Evolutionary conservation across 2,888 invertebrate species (phyloP).

Genomic region (Cyclophora punctaria): DNA sequence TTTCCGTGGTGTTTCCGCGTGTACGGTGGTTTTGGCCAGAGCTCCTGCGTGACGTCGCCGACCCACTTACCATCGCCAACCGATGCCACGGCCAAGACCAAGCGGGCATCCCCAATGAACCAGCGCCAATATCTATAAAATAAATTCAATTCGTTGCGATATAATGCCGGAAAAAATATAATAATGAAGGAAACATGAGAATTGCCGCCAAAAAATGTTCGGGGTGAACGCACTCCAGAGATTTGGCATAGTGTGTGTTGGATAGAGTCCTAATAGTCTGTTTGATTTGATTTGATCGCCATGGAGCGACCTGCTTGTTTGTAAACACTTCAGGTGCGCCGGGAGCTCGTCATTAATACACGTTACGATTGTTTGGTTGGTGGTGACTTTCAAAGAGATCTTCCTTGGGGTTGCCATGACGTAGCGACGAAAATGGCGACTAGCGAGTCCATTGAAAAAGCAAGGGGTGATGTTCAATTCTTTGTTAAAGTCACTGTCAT

Average conservation of each 20-base stretch:
- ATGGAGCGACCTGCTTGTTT: constrained; percentile 21
- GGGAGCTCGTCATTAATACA: too few species aligned
- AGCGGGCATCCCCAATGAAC: constrained; percentile 70
- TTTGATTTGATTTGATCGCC: constrained; percentile 50
- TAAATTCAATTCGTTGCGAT: constrained; percentile 59
- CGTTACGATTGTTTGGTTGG: too few species aligned
- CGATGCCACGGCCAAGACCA: constrained; percentile 73
- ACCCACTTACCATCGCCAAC: constrained; percentile 72
- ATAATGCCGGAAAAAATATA: constrained; percentile 57
- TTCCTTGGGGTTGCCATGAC: too few species aligned
- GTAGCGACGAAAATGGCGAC: too few species aligned
- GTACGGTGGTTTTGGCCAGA: constrained; percentile 68
- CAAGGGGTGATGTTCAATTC: too few species aligned
- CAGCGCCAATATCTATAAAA: constrained; percentile 75
- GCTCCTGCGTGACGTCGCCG: constrained; percentile 65
- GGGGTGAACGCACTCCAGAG: constrained; percentile 70
- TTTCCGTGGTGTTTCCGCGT: constrained; percentile 66
- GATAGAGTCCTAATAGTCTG: constrained; percentile 67
- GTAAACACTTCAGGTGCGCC: background rate
- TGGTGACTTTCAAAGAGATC: too few species aligned
- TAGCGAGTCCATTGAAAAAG: too few species aligned
- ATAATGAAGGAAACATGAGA: constrained; percentile 68
- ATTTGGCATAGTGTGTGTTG: constrained; percentile 63
- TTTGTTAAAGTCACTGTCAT: too few species aligned
- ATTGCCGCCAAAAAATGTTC: constrained; percentile 66